Conservation (phyloP, 92 coral and sea anemone genomes). For the Umimayanthus chanpuru region DNA sequence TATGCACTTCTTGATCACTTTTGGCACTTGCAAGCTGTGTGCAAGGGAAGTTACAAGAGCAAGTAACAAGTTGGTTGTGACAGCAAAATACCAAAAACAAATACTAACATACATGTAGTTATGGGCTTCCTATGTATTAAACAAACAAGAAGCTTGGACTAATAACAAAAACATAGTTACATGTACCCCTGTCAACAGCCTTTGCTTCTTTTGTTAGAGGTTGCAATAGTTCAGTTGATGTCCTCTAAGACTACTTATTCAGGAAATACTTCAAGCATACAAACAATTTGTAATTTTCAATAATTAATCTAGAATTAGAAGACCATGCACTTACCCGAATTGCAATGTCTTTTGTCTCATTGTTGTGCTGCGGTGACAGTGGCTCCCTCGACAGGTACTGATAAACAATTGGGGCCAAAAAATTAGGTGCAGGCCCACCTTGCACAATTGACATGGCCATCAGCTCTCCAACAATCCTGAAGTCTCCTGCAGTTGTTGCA, state of each 20-base stretch:
- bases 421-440: not conserved
- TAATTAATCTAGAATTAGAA: no score
- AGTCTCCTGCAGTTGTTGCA: not conserved
- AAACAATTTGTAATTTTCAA: not conserved
- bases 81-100: not conserved
- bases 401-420: not conserved
- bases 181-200: not conserved
- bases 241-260: not conserved
- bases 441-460: constrained; percentile 1
- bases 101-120: not conserved
- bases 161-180: not conserved
- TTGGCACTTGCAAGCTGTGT: constrained; percentile 53
- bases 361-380: not conserved
- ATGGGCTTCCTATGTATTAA: constrained; percentile 1
- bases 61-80: not conserved
- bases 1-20: constrained; percentile 61
- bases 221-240: not conserved
- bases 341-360: not conserved
- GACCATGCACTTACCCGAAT: not conserved
- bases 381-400: not conserved
- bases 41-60: not conserved
- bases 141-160: constrained; percentile 20
- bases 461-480: not conserved
- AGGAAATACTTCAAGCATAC: not conserved
- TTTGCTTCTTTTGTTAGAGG: not conserved